Evolutionary conservation across 2,888 invertebrate species (phyloP).

Genomic region (Harmothoe impar): DNA sequence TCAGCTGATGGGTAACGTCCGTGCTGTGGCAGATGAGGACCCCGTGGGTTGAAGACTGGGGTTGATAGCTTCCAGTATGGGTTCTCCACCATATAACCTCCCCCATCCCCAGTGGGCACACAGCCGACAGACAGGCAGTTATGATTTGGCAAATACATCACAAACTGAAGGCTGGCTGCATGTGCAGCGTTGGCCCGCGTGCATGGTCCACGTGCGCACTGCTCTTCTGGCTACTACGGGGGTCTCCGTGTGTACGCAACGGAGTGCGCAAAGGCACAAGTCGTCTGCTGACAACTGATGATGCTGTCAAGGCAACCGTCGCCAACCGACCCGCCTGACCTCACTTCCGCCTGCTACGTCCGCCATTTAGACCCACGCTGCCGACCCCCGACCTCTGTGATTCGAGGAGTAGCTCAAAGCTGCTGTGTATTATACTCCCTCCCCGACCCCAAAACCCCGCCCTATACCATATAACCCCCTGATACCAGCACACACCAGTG

Average conservation of each 20-base stretch:
- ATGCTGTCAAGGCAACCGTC: slow-evolving; percentile 34
- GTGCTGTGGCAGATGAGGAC: neutral
- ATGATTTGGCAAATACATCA: neutral
- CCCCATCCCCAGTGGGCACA: neutral
- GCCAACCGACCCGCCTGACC: slow-evolving; percentile 18
- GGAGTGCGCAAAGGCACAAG: neutral
- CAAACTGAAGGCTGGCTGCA: neutral
- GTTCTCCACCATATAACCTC: no score
- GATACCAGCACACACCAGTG: neutral
- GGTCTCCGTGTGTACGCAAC: neutral
- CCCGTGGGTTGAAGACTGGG: neutral
- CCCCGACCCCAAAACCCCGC: no score
- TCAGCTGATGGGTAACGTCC: neutral
- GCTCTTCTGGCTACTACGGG: no score
- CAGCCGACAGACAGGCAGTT: neutral
- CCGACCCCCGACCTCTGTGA: no score
- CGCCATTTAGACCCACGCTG: neutral
- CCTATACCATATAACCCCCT: neutral
- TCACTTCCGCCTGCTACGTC: slow-evolving; percentile 24
- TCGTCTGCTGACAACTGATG: slow-evolving; percentile 43
- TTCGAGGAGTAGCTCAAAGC: no score
- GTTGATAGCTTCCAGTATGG: slow-evolving; percentile 7
- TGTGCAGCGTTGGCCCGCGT: neutral
- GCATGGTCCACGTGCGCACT: neutral
- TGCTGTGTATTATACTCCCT: no score